Evolutionary conservation across 2,113 vertebrate species (phyloP), one percentile per base, ranked within the genome.

Genomic region (Cynoglossus semilaevis): DNA sequence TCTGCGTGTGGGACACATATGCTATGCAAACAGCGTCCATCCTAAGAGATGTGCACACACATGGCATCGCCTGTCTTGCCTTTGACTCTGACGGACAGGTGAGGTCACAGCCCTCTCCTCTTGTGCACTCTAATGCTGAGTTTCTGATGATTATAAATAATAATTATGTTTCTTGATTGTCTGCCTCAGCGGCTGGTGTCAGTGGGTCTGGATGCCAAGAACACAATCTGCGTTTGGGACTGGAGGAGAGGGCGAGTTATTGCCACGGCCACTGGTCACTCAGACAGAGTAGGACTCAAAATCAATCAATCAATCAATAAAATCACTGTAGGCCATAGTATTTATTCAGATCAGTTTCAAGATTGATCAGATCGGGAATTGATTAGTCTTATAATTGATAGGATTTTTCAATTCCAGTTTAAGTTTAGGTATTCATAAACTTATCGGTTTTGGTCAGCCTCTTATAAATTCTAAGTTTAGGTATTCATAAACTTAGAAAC

Each of bases 11-110:
- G 97, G 96, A 99, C 81, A 94, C 94, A 1, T 95, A 95, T 67
- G 85, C 87, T 0, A 83, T 94, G 51, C 94, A 94, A 72, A 96
- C 95, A 0, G 90, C 97, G 18, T 98, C 97, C 79, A 94, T 99
- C 79, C 91, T 99, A 68, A 93, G 96, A 83, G 97, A 98, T 62
- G 88, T 91, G 1, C 97, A 99, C 72, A 97, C 94, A 0, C 96
- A 99, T 18, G 97, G 97, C 15, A 91, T 99, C 4, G 96, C 97
- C 63, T 97, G 96, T 71, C 85, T 99, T 70, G 89, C 93, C 70
- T 99, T 99, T 5, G 92, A 96, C 78, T 92, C 91, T 1, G 96
- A 98, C 5, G 96, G 96, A 76, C 94, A 98, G 95, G 96, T 98
- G 62, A 82, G 72, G 29, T 43, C 66, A 36, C 16, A 9, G 52